A percentile compares a stretch with the other conserved stretches of the same genome.
Evolutionary conservation across 2,797 vertebrate genomes (phyloP).

Genomic region (Molossus alvarezi): DNA sequence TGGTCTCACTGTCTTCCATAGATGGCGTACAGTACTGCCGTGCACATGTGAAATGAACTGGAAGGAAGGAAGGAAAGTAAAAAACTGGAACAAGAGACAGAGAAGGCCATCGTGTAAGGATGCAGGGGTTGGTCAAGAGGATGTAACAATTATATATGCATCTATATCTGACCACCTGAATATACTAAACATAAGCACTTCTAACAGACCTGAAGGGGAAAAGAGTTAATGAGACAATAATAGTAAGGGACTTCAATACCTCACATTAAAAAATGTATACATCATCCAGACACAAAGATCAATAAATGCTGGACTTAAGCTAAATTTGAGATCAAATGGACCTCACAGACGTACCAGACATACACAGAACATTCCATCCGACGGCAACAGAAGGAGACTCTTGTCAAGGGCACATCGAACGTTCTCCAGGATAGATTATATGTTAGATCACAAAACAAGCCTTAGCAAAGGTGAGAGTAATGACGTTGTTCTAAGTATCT

Average conservation of each 20-base stretch:
- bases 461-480: background rate
- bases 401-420: background rate
- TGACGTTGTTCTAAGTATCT: background rate
- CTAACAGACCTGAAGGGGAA: background rate
- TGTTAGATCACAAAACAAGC: background rate
- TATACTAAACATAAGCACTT: background rate
- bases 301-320: background rate
- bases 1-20: background rate
- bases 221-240: background rate
- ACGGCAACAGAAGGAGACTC: background rate
- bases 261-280: background rate
- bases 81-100: background rate
- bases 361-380: background rate
- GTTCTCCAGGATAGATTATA: background rate
- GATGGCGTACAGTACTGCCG: background rate
- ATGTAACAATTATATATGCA: background rate
- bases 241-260: background rate
- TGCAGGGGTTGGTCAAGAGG: background rate
- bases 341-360: background rate
- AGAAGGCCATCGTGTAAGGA: background rate
- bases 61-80: background rate
- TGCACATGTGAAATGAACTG: background rate
- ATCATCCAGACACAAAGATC: background rate
- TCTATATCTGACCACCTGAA: background rate
- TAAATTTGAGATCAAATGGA: background rate